Percentiles rank a stretch among this genome's conserved stretches.
phyloP scores from a whole-genome alignment of 2,888 invertebrate genomes.

The Onthophagus sagittarius region DNA sequence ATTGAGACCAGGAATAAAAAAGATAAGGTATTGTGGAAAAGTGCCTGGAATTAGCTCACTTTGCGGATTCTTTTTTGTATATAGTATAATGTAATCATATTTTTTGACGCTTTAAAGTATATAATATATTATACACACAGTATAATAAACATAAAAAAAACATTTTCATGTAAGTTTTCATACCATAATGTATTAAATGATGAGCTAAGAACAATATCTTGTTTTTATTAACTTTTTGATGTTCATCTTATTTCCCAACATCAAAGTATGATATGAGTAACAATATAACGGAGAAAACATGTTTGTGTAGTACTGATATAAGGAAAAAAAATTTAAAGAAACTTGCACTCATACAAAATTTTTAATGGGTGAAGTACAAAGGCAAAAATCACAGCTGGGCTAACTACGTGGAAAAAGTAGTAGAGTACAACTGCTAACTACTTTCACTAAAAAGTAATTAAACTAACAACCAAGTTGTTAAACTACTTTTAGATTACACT shows the following conservation, averaged over 20 bases:
- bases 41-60: background rate
- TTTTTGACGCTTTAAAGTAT: constrained; percentile 35
- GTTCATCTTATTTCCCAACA: constrained; percentile 13
- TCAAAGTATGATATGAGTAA: too few relatives aligned
- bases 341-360: too few relatives aligned
- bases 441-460: too few relatives aligned
- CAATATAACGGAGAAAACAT: too few relatives aligned
- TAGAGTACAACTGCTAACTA: too few relatives aligned
- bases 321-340: too few relatives aligned
- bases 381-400: too few relatives aligned
- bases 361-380: too few relatives aligned
- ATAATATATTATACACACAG: constrained; percentile 7
- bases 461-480: too few relatives aligned
- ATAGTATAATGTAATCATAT: constrained; percentile 30
- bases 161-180: constrained; percentile 32
- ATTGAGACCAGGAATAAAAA: background rate
- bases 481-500: too few relatives aligned
- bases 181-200: constrained; percentile 29
- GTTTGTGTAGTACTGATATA: too few relatives aligned
- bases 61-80: constrained; percentile 27
- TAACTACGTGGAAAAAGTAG: too few relatives aligned
- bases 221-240: background rate
- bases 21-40: background rate
- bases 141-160: constrained; percentile 20
- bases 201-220: constrained; percentile 19